Conservation (phyloP, 2,797 vertebrate species). For the Danio aesculapii region DNA sequence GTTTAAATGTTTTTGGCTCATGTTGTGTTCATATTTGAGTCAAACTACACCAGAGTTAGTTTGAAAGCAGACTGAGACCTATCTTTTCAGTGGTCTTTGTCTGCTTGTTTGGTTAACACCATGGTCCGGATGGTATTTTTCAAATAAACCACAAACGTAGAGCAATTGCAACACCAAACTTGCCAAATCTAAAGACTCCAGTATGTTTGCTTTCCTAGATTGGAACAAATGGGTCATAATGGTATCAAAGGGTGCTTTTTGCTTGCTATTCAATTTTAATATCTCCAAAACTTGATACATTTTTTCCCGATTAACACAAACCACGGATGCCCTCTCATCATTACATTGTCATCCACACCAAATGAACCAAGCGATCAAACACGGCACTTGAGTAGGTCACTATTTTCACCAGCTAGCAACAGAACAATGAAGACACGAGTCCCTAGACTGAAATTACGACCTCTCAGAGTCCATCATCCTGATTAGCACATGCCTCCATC, state of each 20-base stretch:
- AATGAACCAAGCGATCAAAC: not conserved
- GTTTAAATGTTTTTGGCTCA: no score
- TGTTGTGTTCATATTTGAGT: no score
- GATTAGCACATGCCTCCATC: slow-evolving; percentile 60
- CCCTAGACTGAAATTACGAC: slow-evolving; percentile 31
- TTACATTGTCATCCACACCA: not conserved
- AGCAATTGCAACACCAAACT: no score
- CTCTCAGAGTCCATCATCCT: slow-evolving; percentile 46
- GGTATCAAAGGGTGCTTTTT: not conserved
- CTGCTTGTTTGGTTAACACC: no score
- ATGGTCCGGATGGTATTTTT: no score
- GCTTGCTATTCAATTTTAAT: not conserved
- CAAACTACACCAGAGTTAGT: no score
- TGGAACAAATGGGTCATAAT: not conserved
- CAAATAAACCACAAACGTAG: no score
- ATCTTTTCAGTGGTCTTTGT: no score
- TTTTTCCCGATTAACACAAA: not conserved
- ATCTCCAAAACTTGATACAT: not conserved
- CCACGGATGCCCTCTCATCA: not conserved
- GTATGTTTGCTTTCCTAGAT: not conserved
- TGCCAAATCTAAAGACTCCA: not conserved
- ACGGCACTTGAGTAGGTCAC: slow-evolving; percentile 14
- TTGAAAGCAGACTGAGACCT: no score
- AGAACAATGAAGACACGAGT: slow-evolving; percentile 7
- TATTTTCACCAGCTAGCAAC: slow-evolving; percentile 7